A percentile compares a stretch with the other conserved stretches of the same genome.
Conservation (phyloP, 2,797 vertebrate species). For the Xyrichtys novacula region DNA sequence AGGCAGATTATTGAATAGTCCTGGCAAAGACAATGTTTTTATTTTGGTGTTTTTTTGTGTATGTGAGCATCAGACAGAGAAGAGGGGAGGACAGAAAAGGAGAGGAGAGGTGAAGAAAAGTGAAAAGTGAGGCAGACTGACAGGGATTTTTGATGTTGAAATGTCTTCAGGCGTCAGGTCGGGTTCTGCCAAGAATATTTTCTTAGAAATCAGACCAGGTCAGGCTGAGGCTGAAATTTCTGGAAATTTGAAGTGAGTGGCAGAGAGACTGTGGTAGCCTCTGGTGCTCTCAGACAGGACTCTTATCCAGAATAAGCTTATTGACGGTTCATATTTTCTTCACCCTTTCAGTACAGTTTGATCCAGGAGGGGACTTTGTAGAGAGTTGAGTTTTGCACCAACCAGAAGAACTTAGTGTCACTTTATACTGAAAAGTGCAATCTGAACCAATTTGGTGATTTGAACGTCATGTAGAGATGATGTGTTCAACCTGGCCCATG, state of each 20-base stretch:
- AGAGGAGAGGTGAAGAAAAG: neutral
- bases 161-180: neutral
- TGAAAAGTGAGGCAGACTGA: neutral
- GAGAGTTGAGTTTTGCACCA: neutral
- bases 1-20: neutral
- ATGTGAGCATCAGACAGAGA: neutral
- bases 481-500: neutral
- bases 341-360: neutral
- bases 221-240: neutral
- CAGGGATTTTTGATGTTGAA: neutral
- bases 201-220: conserved; percentile 3
- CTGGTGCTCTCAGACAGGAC: neutral
- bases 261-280: neutral
- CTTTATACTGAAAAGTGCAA: too few relatives aligned
- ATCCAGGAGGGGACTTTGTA: neutral
- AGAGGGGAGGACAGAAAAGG: neutral
- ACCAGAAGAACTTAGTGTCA: neutral
- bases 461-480: neutral
- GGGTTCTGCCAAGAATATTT: conserved; percentile 14
- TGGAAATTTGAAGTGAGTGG: neutral
- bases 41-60: neutral
- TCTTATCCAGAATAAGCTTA: neutral
- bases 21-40: neutral
- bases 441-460: neutral
- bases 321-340: neutral